Evolutionary conservation across 2,888 invertebrate species (phyloP).

Genomic region (Pterostichus madidus): DNA sequence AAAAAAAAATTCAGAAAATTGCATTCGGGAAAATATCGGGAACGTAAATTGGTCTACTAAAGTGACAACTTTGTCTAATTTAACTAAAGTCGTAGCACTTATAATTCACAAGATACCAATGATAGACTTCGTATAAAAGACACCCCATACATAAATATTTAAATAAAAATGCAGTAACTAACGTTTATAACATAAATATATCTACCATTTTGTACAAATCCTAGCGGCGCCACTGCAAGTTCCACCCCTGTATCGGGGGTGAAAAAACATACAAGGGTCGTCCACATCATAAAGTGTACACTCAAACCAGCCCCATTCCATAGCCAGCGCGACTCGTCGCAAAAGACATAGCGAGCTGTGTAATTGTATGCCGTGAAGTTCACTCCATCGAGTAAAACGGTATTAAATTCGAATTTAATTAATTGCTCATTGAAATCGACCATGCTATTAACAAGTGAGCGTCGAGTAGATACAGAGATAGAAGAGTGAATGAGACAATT

Average conservation of each 20-base stretch:
- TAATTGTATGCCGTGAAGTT: background rate
- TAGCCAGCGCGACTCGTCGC: no score
- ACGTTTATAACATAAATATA: no score
- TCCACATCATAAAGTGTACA: background rate
- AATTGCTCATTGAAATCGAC: slow-evolving; percentile 1
- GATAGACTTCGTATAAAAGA: no score
- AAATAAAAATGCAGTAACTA: no score
- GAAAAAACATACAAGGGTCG: slow-evolving; percentile 15
- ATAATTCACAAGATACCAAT: no score
- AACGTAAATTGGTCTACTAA: no score
- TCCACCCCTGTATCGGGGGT: background rate
- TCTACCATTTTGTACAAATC: no score
- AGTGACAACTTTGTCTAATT: no score
- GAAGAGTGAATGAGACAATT: background rate
- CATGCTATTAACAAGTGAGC: background rate
- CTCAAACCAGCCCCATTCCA: background rate
- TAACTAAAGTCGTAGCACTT: no score
- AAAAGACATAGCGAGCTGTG: slow-evolving; percentile 3
- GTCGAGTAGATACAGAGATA: background rate
- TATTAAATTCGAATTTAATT: slow-evolving; percentile 23
- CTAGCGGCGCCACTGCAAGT: background rate
- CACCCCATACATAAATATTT: no score
- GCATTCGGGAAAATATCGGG: no score
- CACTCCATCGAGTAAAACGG: slow-evolving; percentile 1
- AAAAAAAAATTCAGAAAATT: no score